These are phyloP conservation scores for Rhagoletis pomonella DNA, from an alignment of 1,140 invertebrate genomes.

Conservation along the genomic window DNA sequence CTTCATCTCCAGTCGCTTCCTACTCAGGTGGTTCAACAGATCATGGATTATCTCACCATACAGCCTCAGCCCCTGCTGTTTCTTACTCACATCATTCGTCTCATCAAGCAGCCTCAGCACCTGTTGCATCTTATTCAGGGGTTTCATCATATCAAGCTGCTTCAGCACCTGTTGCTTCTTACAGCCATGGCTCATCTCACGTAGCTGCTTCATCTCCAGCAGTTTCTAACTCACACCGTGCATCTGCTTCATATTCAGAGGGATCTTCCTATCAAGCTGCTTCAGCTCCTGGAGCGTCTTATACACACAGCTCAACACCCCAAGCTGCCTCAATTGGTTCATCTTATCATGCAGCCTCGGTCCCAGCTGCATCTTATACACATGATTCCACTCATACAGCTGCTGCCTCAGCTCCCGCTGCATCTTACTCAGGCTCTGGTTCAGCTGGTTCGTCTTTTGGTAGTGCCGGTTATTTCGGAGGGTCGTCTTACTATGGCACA, in stretches of 20 bases:
- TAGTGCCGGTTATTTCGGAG: neutral
- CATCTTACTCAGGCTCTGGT: neutral
- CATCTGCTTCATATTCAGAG: neutral
- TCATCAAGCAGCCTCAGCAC: neutral
- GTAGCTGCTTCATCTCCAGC: neutral
- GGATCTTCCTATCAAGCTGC: constrained; percentile 3
- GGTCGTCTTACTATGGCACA: neutral
- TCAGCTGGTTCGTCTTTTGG: neutral
- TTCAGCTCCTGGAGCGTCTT: neutral
- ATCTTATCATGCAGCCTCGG: neutral
- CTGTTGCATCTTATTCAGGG: neutral
- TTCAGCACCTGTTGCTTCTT: neutral
- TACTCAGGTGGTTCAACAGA: too few relatives aligned
- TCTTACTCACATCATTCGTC: constrained; percentile 3
- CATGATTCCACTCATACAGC: neutral
- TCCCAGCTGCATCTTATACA: neutral
- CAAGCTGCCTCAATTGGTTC: neutral
- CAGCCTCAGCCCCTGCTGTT: neutral
- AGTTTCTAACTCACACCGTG: neutral
- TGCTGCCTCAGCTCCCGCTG: neutral
- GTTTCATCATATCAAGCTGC: neutral
- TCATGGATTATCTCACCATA: neutral
- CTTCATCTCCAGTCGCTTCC: neutral
- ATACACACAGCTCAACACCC: neutral
- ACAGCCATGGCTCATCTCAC: neutral